phyloP scores from a whole-genome alignment of 2,888 invertebrate genomes.

The Pemphredon lugubris region DNA sequence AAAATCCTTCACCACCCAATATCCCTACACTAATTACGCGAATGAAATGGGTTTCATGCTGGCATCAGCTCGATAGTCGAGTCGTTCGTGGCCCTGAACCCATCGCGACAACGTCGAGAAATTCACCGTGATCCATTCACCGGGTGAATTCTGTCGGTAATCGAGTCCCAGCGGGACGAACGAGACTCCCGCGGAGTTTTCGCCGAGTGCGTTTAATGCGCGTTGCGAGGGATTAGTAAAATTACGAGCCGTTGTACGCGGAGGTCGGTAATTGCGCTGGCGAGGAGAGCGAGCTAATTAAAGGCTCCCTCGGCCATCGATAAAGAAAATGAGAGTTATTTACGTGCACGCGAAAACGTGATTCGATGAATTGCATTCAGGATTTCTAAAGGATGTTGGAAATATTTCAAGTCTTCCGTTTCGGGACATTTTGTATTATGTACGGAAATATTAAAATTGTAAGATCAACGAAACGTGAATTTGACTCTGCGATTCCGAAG shows the following conservation, averaged over 20 bases:
- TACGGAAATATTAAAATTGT: no score
- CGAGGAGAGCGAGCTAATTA: slow-evolving; percentile 7
- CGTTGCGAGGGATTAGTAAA: slow-evolving; percentile 36
- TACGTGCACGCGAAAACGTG: no score
- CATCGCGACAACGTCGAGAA: slow-evolving; percentile 30
- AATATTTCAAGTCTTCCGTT: no score
- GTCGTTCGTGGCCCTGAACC: slow-evolving; percentile 33
- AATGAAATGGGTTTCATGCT: slow-evolving; percentile 47
- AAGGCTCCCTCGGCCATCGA: background rate
- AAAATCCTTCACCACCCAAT: no score
- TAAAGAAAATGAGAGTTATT: slow-evolving; percentile 4
- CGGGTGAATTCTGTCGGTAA: slow-evolving; percentile 41
- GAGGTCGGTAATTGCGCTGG: slow-evolving; percentile 31
- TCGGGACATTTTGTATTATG: no score
- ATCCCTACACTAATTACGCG: no score
- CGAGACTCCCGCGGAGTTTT: slow-evolving; percentile 37
- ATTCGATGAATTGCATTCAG: no score
- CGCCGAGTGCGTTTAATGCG: slow-evolving; percentile 34
- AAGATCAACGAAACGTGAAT: no score
- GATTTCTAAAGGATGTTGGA: no score
- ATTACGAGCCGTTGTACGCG: slow-evolving; percentile 25
- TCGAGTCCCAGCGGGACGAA: slow-evolving; percentile 47
- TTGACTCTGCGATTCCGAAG: no score
- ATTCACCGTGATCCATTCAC: slow-evolving; percentile 35
- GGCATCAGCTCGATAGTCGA: slow-evolving; percentile 23